A percentile compares a stretch with the other conserved stretches of the same genome.
Conservation (phyloP, 2,113 vertebrate genomes). For the Carlito syrichta region DNA sequence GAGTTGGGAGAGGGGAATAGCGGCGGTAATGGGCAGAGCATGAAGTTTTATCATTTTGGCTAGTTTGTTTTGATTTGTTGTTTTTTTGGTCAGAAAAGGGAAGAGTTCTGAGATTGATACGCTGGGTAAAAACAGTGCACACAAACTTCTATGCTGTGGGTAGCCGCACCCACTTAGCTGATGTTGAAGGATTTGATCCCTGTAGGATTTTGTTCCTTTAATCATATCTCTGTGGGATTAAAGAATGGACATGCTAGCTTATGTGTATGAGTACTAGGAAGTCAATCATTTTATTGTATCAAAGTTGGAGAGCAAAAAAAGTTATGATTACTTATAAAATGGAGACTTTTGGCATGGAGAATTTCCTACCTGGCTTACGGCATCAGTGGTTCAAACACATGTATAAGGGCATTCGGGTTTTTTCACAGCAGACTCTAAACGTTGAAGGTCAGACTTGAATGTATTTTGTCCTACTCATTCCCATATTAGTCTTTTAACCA, state of each 20-base stretch:
- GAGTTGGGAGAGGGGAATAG: slow-evolving; percentile 66
- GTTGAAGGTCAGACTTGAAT: slow-evolving; percentile 39
- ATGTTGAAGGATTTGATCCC: slow-evolving; percentile 73
- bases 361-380: slow-evolving; percentile 63
- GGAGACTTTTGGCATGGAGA: slow-evolving; percentile 44
- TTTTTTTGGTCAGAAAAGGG: slow-evolving; percentile 47
- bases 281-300: slow-evolving; percentile 66
- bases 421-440: neutral
- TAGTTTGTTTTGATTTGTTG: slow-evolving; percentile 35
- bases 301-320: slow-evolving; percentile 63
- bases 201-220: slow-evolving; percentile 78
- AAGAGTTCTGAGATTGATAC: slow-evolving; percentile 54
- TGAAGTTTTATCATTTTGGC: slow-evolving; percentile 70
- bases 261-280: slow-evolving; percentile 71
- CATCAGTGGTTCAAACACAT: slow-evolving; percentile 14
- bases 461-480: slow-evolving; percentile 31
- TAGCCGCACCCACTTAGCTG: slow-evolving; percentile 61
- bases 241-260: slow-evolving; percentile 78
- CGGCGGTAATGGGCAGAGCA: slow-evolving; percentile 73
- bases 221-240: slow-evolving; percentile 80
- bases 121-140: slow-evolving; percentile 5
- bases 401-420: neutral
- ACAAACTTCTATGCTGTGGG: neutral
- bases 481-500: slow-evolving; percentile 61
- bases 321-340: slow-evolving; percentile 61